A percentile compares a stretch with the other conserved stretches of the same genome.
Evolutionary conservation across 2,113 vertebrate species (phyloP).

Genomic region (Melanerpes formicivorus): DNA sequence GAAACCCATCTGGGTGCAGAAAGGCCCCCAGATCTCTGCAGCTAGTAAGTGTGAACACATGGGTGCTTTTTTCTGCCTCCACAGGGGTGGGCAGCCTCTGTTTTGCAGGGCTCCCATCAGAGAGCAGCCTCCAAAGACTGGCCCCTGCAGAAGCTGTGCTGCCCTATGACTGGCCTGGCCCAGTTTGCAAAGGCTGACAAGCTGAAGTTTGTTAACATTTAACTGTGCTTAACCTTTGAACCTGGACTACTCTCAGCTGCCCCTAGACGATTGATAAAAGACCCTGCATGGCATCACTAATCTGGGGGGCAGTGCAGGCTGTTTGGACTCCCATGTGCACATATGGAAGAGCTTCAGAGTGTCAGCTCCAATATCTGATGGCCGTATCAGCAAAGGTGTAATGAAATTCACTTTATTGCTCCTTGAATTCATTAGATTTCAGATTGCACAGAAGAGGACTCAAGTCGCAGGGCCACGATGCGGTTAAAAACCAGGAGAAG

Average conservation of each 20-base stretch:
- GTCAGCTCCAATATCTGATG: constrained; percentile 51
- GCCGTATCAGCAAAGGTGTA: constrained; percentile 53
- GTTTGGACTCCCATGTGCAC: background rate
- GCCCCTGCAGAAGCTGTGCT: background rate
- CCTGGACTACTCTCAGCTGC: constrained; percentile 8
- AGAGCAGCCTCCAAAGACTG: background rate
- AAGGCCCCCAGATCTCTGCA: background rate
- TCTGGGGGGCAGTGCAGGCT: background rate
- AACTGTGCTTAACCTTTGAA: constrained; percentile 43
- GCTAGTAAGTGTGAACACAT: rapidly evolving
- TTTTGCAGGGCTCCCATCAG: background rate
- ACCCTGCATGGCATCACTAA: background rate
- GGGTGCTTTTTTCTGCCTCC: background rate
- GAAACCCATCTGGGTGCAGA: too few species aligned
- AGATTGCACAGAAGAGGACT: constrained; percentile 5
- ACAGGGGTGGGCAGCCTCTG: rapidly evolving
- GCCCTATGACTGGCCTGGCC: background rate
- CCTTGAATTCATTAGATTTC: constrained; percentile 18
- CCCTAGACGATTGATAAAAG: background rate
- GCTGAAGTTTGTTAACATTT: constrained; percentile 17
- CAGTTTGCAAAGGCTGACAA: background rate
- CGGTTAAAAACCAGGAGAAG: constrained; percentile 71
- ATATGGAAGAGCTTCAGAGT: constrained; percentile 56
- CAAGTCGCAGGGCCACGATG: constrained; percentile 34
- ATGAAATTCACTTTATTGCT: constrained; percentile 65